Base-by-base conservation (phyloP, 2,113 vertebrate genomes). In the Atherinomorus stipes region DNA sequence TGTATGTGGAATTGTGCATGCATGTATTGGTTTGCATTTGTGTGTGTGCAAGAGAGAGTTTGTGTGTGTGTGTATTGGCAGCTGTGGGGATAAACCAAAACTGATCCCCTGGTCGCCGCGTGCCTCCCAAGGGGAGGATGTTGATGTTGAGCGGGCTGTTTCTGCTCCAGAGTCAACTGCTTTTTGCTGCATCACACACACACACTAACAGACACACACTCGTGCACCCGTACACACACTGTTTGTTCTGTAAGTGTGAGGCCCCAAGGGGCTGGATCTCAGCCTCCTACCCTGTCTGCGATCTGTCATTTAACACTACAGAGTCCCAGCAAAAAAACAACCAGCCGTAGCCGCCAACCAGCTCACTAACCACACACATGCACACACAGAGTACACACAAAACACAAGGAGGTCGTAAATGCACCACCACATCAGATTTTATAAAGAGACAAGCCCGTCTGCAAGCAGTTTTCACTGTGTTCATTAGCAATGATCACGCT, bases 261-360 rank as follows among this genome's bases (percentile, higher is more conserved):
- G 90, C 88, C 90, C 88, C 83, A 74, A 70, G 79, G 89, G 85
- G 71, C 88, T 92, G 85, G 88, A 92, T 89, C 86, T 84, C 84
- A 87, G 84, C 84, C 90, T 89, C 75, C 79, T 76, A 89, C 77
- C 80, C 82, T 76, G 90, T 89, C 92, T 92, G 91, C 74, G 66
- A 93, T 93, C 87, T 93, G 88, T 93, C 93, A 90, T 89, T 88
- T 90, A 90, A 90, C 89, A 91, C 89, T 81, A 84, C 82, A 86
- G 73, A 85, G 76, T 50, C 78, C 71, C 58, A 78, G 73, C 79
- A 71, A 71, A 88, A 89, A 90, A 90, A 87, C 83, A 89, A 81
- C 79, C 81, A 88, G 83, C 75, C 77, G 12, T 71, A 78, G 74
- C 81, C 66, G 45, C 88, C 87, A 66, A 88, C 82, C 76, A 79